Evolutionary conservation across 2,113 vertebrate species (phyloP), one percentile per base, ranked within the genome.

Genomic region (Fulmarus glacialis): DNA sequence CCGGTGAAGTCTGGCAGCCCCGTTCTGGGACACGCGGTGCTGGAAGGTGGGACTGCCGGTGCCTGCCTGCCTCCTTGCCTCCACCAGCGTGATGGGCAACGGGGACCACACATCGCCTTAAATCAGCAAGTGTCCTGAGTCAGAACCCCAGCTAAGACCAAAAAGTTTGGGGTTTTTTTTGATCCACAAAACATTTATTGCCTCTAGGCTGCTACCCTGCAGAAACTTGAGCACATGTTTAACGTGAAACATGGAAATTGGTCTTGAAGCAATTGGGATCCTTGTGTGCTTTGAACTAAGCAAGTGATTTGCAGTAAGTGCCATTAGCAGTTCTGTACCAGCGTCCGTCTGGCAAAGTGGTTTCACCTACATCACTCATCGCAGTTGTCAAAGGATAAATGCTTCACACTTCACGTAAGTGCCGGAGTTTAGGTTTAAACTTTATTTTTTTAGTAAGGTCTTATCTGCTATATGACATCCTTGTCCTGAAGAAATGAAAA

Each of bases 361-460:
- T 63, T 94, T 96, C 92, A 84, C 50, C 55, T 92, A 43, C 18
- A 1, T 82, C 63, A 15, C 22, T 90, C 17, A 18, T 62, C 67
- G 4, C 71, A 62, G 67, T 59, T 95, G 72, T 92, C 73, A 55
- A 63, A 75, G 45, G 64, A 89, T 84, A 81, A 95, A 74, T 48
- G 63, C 68, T 60, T 87, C 90, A 67, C 32, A 11, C 67, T 90
- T 74, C 78, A 87, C 56, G 62, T 82, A 52, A 72, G 47, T 45
- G 11, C 64, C 71, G 64, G 50, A 87, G 72, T 68, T 93, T 22
- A 92, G 22, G 38, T 55, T 56, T 82, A 30, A 70, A 89, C 30
- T 73, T 68, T 73, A 16, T 52, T 50, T 59, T 86, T 96, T 84
- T 55, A 21, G 59, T 90, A 62, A 90, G 50, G 12, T 8, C 42